Evolutionary conservation across 2,113 vertebrate species (phyloP).

Genomic region (Centropus unirufus): DNA sequence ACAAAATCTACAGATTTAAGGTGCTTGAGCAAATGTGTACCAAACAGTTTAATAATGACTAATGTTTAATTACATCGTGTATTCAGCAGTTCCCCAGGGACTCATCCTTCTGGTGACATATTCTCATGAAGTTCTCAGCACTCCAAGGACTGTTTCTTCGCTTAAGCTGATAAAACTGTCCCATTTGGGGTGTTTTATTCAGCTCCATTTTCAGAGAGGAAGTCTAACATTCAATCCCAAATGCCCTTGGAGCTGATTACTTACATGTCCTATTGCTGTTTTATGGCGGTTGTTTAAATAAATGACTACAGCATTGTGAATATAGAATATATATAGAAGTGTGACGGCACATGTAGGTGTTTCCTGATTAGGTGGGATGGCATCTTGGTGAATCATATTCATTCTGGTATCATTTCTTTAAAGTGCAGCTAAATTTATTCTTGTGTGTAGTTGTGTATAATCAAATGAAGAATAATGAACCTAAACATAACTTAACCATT

Average conservation of each 20-base stretch:
- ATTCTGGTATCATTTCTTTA: background rate
- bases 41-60: background rate
- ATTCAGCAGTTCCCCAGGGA: background rate
- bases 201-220: background rate
- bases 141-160: background rate
- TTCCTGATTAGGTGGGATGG: background rate
- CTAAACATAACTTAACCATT: background rate
- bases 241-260: conserved; percentile 13
- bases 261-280: conserved; percentile 32
- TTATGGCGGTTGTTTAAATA: conserved; percentile 27
- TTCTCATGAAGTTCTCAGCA: background rate
- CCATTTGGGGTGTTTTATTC: background rate
- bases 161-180: conserved; percentile 17
- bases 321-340: background rate
- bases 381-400: background rate
- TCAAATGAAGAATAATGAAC: background rate
- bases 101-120: background rate
- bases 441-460: background rate
- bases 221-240: background rate
- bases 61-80: background rate
- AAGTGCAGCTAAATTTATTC: background rate
- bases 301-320: background rate
- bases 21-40: background rate
- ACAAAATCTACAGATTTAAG: background rate
- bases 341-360: background rate